Evolutionary conservation across 2,888 invertebrate species (phyloP).

Genomic region (Nyleta sp.): DNA sequence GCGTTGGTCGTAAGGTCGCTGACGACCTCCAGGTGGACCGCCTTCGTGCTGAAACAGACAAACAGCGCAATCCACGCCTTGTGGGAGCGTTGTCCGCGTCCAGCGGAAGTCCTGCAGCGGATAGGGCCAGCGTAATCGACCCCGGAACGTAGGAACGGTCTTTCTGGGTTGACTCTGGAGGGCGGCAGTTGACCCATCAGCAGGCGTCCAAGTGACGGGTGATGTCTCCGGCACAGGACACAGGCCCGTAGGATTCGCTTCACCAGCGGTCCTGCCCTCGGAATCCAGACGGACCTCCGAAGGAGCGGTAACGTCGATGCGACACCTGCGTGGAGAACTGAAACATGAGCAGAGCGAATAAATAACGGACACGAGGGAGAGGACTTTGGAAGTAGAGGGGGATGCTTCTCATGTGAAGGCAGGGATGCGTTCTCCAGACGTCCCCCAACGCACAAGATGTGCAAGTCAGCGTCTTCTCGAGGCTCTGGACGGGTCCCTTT

Average conservation of each 20-base stretch:
- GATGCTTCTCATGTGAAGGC: no score
- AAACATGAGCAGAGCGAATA: not conserved
- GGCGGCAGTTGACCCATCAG: not conserved
- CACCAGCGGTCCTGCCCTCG: not conserved
- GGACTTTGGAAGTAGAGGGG: no score
- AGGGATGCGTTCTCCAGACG: no score
- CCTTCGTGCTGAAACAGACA: slow-evolving; percentile 9
- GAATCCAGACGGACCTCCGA: not conserved
- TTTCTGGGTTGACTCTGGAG: not conserved
- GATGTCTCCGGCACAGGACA: not conserved
- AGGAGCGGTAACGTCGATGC: not conserved
- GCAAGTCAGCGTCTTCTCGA: no score
- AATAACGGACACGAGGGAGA: not conserved
- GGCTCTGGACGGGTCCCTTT: no score
- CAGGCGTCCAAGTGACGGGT: not conserved
- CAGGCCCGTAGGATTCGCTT: not conserved
- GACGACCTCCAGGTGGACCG: slow-evolving; percentile 15
- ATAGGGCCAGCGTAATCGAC: slow-evolving; percentile 1
- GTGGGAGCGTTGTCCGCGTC: not conserved
- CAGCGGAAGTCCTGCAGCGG: not conserved
- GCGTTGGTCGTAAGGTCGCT: not conserved
- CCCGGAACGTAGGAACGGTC: not conserved
- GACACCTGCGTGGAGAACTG: not conserved
- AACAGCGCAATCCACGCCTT: slow-evolving; percentile 19
- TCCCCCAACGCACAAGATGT: no score